Conservation (phyloP, 2,888 invertebrate genomes). For the Petrolisthes cinctipes region DNA sequence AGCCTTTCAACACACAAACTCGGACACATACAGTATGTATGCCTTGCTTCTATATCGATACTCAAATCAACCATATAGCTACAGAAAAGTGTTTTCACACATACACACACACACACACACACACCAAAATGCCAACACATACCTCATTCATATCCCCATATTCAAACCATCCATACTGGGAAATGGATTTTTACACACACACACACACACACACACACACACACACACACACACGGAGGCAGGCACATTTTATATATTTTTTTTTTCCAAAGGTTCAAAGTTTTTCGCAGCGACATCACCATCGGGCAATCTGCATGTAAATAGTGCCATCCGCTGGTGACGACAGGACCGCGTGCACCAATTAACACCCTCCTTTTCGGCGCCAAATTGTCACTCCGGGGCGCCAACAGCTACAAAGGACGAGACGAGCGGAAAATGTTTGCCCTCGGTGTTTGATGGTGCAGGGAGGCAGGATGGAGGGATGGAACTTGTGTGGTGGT, state of each 20-base stretch:
- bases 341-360: conserved; percentile 49
- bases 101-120: too few relatives aligned
- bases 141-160: too few relatives aligned
- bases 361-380: conserved; percentile 45
- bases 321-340: conserved; percentile 36
- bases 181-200: too few relatives aligned
- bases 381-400: conserved; percentile 49
- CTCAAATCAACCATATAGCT: too few relatives aligned
- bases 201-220: neutral
- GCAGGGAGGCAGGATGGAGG: neutral
- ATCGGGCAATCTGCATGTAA: conserved; percentile 16
- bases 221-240: neutral
- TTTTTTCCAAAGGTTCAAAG: conserved; percentile 2
- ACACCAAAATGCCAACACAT: too few relatives aligned
- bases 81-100: too few relatives aligned
- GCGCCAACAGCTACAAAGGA: conserved; percentile 38
- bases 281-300: neutral
- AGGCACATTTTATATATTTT: neutral
- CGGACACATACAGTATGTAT: too few relatives aligned
- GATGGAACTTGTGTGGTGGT: neutral
- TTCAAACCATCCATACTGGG: neutral
- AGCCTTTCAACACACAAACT: too few relatives aligned
- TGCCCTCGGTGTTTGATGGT: conserved; percentile 26
- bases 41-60: too few relatives aligned
- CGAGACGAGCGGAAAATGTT: conserved; percentile 26